Conservation (phyloP, 2,797 vertebrate species). For the Menidia menidia region DNA sequence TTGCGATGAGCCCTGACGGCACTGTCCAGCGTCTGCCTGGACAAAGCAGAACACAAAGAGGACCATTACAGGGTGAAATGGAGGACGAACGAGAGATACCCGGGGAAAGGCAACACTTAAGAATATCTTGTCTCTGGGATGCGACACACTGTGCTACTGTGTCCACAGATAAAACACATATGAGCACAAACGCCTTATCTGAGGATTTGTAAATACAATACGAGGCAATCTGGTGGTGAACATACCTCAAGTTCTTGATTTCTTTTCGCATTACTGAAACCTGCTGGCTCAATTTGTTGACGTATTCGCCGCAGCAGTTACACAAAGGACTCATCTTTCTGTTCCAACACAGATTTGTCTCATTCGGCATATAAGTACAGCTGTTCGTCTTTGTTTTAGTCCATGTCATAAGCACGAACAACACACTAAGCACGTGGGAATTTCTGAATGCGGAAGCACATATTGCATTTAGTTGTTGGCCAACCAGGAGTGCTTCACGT, state of each 20-base stretch:
- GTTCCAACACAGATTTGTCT: neutral
- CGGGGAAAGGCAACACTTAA: too few relatives aligned
- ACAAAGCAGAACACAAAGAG: neutral
- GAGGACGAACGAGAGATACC: too few relatives aligned
- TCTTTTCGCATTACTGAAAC: conserved; percentile 84
- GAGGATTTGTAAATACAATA: neutral
- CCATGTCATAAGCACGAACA: neutral
- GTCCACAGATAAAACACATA: neutral
- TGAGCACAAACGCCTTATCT: neutral
- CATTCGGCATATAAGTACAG: neutral
- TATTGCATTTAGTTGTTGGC: conserved; percentile 44
- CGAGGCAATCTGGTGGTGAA: neutral
- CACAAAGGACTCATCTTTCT: conserved; percentile 64
- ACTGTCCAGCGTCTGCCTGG: conserved; percentile 79
- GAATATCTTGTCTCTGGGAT: too few relatives aligned
- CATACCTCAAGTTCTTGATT: conserved; percentile 84
- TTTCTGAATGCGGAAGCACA: conserved; percentile 43
- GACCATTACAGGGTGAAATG: neutral
- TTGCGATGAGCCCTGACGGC: conserved; percentile 78
- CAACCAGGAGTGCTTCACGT: conserved; percentile 49
- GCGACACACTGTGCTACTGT: too few relatives aligned
- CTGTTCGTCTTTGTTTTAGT: too few relatives aligned
- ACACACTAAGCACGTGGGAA: conserved; percentile 8
- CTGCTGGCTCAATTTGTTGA: conserved; percentile 73
- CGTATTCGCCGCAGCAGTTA: conserved; percentile 48